phyloP scores from a whole-genome alignment of 1,140 invertebrate genomes.

The Oncopodura yosiiana region DNA sequence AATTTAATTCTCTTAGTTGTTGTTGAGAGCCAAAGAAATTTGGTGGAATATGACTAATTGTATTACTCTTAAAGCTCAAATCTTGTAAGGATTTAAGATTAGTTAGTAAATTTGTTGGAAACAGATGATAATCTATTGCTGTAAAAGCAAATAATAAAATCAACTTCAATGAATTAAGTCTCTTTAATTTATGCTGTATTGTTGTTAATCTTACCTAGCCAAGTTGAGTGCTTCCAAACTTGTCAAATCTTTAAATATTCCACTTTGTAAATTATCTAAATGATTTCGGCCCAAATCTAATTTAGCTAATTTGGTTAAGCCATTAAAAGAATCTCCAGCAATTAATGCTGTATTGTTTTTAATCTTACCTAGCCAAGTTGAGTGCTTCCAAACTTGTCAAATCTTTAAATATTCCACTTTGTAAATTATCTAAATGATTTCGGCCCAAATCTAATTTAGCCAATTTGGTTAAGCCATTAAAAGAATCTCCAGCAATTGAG shows the following conservation, averaged over 20 bases:
- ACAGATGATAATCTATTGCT: no score
- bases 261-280: conserved; percentile 56
- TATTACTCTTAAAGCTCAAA: conserved; percentile 38
- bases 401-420: conserved; percentile 55
- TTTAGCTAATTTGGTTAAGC: conserved; percentile 52
- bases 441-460: conserved; percentile 60
- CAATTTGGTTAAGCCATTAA: conserved; percentile 52
- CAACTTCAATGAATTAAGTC: no score
- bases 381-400: conserved; percentile 53
- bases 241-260: conserved; percentile 54
- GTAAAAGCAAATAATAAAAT: no score
- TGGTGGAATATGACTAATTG: conserved; percentile 30
- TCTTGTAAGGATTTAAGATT: conserved; percentile 36
- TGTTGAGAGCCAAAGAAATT: conserved; percentile 38
- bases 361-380: conserved; percentile 65
- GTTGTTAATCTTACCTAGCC: no score
- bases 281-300: conserved; percentile 65
- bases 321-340: conserved; percentile 55
- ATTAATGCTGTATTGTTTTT: conserved; percentile 45
- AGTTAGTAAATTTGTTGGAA: conserved; percentile 34
- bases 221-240: conserved; percentile 59
- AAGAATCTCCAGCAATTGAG: conserved; percentile 53
- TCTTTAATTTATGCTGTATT: no score
- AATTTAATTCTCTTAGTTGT: conserved; percentile 38
- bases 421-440: conserved; percentile 61